phyloP scores from a whole-genome alignment of 2,113 vertebrate species.

The Cynopterus brachyotis region DNA sequence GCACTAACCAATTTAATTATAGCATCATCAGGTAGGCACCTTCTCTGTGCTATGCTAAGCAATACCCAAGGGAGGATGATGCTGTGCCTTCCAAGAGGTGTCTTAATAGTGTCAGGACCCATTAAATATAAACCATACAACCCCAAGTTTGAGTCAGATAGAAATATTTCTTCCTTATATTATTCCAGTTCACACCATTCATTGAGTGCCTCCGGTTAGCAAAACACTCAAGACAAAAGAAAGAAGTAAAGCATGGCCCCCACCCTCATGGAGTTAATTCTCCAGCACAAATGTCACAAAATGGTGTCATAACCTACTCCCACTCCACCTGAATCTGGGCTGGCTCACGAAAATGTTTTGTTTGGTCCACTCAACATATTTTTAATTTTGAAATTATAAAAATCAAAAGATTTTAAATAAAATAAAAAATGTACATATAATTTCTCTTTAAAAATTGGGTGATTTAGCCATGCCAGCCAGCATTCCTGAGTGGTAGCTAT shows the following conservation, averaged over 20 bases:
- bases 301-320: not conserved
- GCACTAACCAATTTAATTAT: not conserved
- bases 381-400: conserved; percentile 1
- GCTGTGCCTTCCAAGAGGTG: not conserved
- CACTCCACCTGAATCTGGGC: not conserved
- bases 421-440: not conserved
- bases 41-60: not conserved
- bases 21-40: not conserved
- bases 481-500: not conserved
- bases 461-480: too few species aligned
- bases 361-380: not conserved
- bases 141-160: not conserved
- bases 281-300: not conserved
- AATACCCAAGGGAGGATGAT: not conserved
- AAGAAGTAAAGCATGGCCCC: not conserved
- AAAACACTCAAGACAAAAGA: not conserved
- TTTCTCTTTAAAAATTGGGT: not conserved
- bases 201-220: not conserved
- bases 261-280: not conserved
- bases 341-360: not conserved
- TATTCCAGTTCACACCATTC: not conserved
- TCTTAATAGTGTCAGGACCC: not conserved
- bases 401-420: not conserved
- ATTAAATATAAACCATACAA: not conserved
- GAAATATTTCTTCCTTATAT: not conserved